phyloP scores from a whole-genome alignment of 92 coral and sea anemone genomes.

The Bergia puertoricense region DNA sequence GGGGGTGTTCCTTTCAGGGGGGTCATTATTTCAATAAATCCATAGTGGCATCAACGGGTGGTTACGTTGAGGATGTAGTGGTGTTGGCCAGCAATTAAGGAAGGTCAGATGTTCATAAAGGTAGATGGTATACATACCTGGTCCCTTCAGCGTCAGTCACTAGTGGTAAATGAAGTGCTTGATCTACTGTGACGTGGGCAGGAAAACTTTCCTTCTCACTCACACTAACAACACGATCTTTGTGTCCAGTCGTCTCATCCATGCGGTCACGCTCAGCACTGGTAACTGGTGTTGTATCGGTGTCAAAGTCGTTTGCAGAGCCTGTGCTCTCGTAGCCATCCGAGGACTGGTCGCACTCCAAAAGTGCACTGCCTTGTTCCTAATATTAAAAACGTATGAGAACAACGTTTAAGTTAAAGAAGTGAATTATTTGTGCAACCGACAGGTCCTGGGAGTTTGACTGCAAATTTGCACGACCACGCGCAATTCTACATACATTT shows the following conservation, averaged over 20 bases:
- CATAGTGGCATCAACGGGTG: too few species aligned
- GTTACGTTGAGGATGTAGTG: background rate
- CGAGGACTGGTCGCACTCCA: constrained; percentile 32
- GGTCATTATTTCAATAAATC: too few species aligned
- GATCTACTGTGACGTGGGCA: constrained; percentile 90
- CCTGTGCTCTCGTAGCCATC: constrained; percentile 17
- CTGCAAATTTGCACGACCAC: too few species aligned
- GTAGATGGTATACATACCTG: constrained; percentile 58
- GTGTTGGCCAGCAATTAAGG: background rate
- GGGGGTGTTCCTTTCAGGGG: too few species aligned
- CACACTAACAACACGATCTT: constrained; percentile 7
- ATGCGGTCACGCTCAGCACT: constrained; percentile 8
- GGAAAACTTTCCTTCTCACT: constrained; percentile 72
- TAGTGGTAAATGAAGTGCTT: constrained; percentile 84
- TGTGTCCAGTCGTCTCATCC: constrained; percentile 15
- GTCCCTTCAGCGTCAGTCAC: constrained; percentile 61
- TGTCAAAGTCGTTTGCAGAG: constrained; percentile 21
- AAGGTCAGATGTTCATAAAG: background rate
- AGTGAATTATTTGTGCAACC: too few species aligned
- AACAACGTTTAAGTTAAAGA: background rate
- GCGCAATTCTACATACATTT: too few species aligned
- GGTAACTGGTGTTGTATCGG: constrained; percentile 4
- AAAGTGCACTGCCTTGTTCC: constrained; percentile 12
- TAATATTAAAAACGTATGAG: background rate
- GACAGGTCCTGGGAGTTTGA: too few species aligned